Evolutionary conservation across 2,797 vertebrate species (phyloP).

Genomic region (Xiphophorus birchmanni): DNA sequence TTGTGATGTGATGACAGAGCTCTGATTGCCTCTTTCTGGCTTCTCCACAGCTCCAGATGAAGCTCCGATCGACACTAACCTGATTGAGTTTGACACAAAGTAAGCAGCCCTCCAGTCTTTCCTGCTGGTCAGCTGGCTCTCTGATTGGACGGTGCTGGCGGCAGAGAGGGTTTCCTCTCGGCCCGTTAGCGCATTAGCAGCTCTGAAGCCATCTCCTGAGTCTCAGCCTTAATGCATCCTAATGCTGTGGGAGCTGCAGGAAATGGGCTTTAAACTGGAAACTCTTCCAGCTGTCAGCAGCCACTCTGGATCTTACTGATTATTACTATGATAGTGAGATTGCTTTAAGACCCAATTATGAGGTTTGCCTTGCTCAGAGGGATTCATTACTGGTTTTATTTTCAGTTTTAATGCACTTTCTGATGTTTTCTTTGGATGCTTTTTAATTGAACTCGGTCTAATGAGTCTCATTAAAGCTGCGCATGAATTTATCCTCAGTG

Average conservation of each 20-base stretch:
- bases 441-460: not conserved
- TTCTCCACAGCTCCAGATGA: constrained; percentile 86
- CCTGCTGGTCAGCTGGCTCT: constrained; percentile 3
- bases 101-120: constrained; percentile 74
- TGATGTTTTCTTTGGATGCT: not conserved
- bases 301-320: constrained; percentile 12
- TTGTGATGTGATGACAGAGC: not conserved
- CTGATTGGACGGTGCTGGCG: constrained; percentile 23
- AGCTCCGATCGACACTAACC: constrained; percentile 90
- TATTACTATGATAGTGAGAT: not conserved
- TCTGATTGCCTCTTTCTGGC: not conserved
- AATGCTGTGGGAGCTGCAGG: constrained; percentile 49
- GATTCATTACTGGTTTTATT: not conserved
- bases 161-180: constrained; percentile 34
- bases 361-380: too few species aligned
- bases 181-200: constrained; percentile 33
- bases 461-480: not conserved
- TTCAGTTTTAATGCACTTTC: not conserved
- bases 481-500: not conserved
- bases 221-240: constrained; percentile 49
- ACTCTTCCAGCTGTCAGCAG: constrained; percentile 23
- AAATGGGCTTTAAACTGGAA: constrained; percentile 45
- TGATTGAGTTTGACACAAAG: constrained; percentile 97
- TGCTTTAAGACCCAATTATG: not conserved
- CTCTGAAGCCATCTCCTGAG: constrained; percentile 48